Conservation (phyloP, 2,888 invertebrate species). For the Leucophenga montana region DNA sequence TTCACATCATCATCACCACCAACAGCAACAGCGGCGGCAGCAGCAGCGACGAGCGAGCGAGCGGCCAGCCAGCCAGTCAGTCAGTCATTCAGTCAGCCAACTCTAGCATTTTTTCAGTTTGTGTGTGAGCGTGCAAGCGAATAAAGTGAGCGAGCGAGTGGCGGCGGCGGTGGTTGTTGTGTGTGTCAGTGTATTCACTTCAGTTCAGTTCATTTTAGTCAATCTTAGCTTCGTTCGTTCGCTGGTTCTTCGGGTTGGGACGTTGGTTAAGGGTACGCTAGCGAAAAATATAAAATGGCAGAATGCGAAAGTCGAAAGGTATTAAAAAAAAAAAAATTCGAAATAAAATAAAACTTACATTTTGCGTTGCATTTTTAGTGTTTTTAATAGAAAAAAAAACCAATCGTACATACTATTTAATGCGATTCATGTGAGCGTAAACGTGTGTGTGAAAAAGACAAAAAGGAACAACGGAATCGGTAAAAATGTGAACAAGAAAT, state of each 20-base stretch:
- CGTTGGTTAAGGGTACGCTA: constrained; percentile 38
- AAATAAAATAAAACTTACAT: neutral
- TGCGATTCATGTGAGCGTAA: constrained; percentile 21
- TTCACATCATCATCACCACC: neutral
- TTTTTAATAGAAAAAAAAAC: neutral
- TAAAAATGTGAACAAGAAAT: constrained; percentile 8
- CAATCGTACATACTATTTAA: neutral
- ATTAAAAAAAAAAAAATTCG: constrained; percentile 5
- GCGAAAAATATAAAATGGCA: constrained; percentile 65
- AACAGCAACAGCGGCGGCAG: neutral
- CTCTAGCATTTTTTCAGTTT: neutral
- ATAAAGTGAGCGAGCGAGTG: too few species aligned
- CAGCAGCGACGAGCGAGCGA: neutral
- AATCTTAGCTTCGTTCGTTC: constrained; percentile 18
- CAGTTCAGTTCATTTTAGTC: neutral
- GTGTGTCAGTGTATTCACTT: neutral
- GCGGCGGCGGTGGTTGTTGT: constrained; percentile 25
- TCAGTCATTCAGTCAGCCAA: too few species aligned
- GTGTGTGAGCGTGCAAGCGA: neutral
- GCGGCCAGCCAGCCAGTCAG: too few species aligned
- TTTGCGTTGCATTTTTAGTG: neutral
- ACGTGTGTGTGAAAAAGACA: neutral
- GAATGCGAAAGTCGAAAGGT: constrained; percentile 54
- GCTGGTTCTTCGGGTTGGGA: neutral
- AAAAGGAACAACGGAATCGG: neutral